Percentiles rank a stretch among this genome's conserved stretches.
Evolutionary conservation across 2,113 vertebrate species (phyloP).

Genomic region (Mormoops blainvillei): DNA sequence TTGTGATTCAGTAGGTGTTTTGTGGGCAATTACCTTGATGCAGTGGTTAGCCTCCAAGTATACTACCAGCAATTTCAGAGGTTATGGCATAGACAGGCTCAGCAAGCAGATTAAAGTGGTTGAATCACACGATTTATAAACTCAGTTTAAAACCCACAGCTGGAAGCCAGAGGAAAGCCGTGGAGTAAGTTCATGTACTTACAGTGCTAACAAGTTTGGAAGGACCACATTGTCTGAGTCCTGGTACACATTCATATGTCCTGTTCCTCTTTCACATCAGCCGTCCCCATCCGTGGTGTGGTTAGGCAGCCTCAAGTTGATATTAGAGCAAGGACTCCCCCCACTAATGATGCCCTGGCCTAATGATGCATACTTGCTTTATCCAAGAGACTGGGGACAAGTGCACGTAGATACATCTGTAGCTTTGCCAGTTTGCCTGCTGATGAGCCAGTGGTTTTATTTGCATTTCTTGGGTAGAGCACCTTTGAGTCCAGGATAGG

Average conservation of each 20-base stretch:
- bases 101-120: background rate
- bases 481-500: background rate
- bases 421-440: background rate
- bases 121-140: background rate
- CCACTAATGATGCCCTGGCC: background rate
- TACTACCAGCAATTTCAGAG: background rate
- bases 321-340: background rate
- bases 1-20: slow-evolving; percentile 34
- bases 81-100: background rate
- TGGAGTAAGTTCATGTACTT: background rate
- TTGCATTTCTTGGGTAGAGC: background rate
- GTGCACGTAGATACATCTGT: background rate
- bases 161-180: background rate
- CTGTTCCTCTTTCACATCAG: background rate
- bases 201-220: background rate
- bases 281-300: background rate
- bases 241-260: background rate
- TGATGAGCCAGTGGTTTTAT: background rate
- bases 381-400: background rate
- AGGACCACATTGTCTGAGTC: background rate
- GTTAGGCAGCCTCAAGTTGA: background rate
- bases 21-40: slow-evolving; percentile 36
- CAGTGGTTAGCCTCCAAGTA: background rate
- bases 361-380: background rate
- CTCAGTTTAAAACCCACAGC: background rate